Evolutionary conservation across 2,888 invertebrate species (phyloP).

Genomic region (Phengaris arion): DNA sequence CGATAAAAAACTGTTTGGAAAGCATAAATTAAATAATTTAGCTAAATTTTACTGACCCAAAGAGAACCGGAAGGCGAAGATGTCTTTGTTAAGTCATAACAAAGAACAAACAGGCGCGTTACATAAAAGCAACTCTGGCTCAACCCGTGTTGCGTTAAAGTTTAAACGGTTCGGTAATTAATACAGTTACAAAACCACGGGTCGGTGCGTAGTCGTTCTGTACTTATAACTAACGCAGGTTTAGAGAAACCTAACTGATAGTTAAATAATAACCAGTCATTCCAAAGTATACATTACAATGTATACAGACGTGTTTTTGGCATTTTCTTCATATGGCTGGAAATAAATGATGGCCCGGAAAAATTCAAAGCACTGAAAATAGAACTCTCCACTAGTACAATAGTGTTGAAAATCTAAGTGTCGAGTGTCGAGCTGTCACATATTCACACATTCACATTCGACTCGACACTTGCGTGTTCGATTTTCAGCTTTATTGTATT

Average conservation of each 20-base stretch:
- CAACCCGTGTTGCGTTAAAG: not conserved
- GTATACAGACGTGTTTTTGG: too few relatives aligned
- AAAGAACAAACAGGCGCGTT: constrained; percentile 19
- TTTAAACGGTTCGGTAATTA: not conserved
- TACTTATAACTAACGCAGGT: too few relatives aligned
- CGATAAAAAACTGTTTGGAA: not conserved
- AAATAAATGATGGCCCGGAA: too few relatives aligned
- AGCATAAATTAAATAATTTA: constrained; percentile 17
- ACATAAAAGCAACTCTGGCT: constrained; percentile 20
- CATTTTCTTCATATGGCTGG: too few relatives aligned
- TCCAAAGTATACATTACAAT: not conserved
- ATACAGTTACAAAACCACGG: constrained; percentile 15
- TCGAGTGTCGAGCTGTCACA: too few relatives aligned
- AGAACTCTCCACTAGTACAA: too few relatives aligned
- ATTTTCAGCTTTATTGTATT: too few relatives aligned
- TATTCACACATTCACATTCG: too few relatives aligned
- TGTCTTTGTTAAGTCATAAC: constrained; percentile 19
- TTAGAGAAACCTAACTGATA: not conserved
- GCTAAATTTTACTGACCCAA: not conserved
- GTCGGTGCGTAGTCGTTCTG: not conserved
- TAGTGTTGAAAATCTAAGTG: too few relatives aligned
- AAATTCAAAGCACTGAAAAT: not conserved
- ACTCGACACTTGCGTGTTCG: too few relatives aligned
- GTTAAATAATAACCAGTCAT: not conserved
- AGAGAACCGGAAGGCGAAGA: not conserved